Conservation (phyloP, 2,888 invertebrate species). For the Nomada flava region DNA sequence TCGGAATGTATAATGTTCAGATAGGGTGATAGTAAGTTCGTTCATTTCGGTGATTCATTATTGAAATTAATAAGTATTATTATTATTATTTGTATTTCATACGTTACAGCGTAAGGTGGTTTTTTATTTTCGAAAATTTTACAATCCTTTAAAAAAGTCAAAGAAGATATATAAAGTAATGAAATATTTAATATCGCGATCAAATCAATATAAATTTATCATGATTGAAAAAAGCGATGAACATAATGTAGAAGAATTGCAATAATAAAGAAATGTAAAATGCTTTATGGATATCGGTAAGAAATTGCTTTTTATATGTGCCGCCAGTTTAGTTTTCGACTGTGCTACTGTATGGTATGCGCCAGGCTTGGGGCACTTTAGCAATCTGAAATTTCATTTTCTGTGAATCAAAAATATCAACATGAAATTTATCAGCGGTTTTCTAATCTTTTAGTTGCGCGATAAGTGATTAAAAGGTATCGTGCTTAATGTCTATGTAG, state of each 20-base stretch:
- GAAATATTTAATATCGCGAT: not conserved
- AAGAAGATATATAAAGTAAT: not conserved
- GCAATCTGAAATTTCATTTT: constrained; percentile 4
- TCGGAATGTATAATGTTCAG: not conserved
- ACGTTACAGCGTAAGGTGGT: not conserved
- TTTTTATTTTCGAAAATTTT: not conserved
- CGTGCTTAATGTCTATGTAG: constrained; percentile 11
- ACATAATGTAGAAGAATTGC: too few relatives aligned
- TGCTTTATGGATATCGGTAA: not conserved
- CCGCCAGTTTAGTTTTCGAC: constrained; percentile 8
- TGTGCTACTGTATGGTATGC: too few relatives aligned
- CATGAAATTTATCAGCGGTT: constrained; percentile 24
- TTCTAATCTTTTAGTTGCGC: constrained; percentile 38
- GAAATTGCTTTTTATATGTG: constrained; percentile 24
- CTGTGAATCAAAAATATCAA: constrained; percentile 20
- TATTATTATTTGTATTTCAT: too few relatives aligned
- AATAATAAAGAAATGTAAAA: too few relatives aligned
- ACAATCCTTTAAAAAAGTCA: not conserved
- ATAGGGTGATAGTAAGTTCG: not conserved
- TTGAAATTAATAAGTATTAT: not conserved
- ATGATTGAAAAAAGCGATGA: not conserved
- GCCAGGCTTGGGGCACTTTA: not conserved
- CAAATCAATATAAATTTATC: not conserved
- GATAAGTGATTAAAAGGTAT: constrained; percentile 34
- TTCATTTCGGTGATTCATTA: not conserved